Evolutionary conservation across 2,113 vertebrate genomes (phyloP).

Genomic region (Oncorhynchus masou): DNA sequence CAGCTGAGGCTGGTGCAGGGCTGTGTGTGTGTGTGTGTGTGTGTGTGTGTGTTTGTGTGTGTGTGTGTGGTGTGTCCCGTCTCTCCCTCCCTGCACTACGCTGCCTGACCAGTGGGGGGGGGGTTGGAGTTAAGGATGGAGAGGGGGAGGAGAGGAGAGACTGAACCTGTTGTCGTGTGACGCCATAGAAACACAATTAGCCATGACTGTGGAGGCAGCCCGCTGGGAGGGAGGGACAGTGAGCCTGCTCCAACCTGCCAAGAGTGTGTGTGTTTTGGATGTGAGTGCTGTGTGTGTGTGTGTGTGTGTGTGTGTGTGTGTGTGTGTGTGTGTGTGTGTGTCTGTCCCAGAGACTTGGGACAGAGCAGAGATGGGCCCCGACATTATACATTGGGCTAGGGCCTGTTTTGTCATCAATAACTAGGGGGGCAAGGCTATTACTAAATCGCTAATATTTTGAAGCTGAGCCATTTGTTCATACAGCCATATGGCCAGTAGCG

Average conservation of each 20-base stretch:
- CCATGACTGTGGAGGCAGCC: constrained; percentile 15
- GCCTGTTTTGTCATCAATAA: too few species aligned
- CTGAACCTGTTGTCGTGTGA: constrained; percentile 2
- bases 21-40: background rate
- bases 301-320: background rate
- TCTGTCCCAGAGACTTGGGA: background rate
- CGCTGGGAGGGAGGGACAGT: constrained; percentile 27
- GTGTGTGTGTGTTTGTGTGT: background rate
- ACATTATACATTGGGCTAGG: too few species aligned
- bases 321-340: background rate
- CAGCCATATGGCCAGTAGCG: too few species aligned
- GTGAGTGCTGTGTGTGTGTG: background rate
- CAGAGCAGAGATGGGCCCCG: too few species aligned
- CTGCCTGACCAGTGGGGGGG: constrained; percentile 2
- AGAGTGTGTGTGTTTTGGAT: background rate
- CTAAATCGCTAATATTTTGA: too few species aligned
- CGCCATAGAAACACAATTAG: constrained; percentile 44
- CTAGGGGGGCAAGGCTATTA: too few species aligned
- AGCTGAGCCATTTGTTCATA: too few species aligned
- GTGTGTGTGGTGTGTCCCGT: background rate
- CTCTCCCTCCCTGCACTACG: background rate
- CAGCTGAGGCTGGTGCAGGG: constrained; percentile 1
- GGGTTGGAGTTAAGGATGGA: background rate
- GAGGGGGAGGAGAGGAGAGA: too few species aligned
- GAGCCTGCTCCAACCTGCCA: constrained; percentile 5